Conservation (phyloP, 1,140 invertebrate genomes). For the Megalonaias nervosa region DNA sequence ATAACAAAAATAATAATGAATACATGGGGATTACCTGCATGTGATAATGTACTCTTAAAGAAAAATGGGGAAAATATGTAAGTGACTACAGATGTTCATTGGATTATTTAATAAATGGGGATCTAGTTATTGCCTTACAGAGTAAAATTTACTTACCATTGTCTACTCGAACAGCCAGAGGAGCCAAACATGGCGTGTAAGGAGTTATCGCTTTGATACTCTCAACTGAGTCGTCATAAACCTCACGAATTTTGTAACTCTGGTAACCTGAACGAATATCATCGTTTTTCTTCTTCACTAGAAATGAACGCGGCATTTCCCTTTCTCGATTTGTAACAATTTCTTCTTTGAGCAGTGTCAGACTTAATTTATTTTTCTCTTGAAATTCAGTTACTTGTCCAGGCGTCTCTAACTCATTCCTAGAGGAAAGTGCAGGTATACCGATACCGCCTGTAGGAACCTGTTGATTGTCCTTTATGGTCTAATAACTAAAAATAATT, state of each 20-base stretch:
- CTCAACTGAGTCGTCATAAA: conserved; percentile 46
- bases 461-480: too few species aligned
- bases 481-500: too few species aligned
- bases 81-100: not conserved
- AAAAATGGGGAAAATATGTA: not conserved
- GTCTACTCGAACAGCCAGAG: conserved; percentile 59
- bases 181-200: conserved; percentile 48
- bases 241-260: conserved; percentile 42
- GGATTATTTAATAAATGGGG: not conserved
- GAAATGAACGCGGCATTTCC: conserved; percentile 71
- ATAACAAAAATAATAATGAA: not conserved
- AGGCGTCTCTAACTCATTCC: too few species aligned
- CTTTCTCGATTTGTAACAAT: not conserved
- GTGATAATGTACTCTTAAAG: not conserved
- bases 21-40: not conserved
- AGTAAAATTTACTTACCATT: conserved; percentile 57
- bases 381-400: too few species aligned
- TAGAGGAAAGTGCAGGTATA: too few species aligned
- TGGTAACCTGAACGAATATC: conserved; percentile 45
- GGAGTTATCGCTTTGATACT: conserved; percentile 56
- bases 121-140: not conserved
- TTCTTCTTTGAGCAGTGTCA: too few species aligned
- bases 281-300: conserved; percentile 71
- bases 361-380: too few species aligned
- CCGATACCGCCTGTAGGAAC: too few species aligned